phyloP scores from a whole-genome alignment of 2,113 vertebrate species.

The Lathamus discolor region DNA sequence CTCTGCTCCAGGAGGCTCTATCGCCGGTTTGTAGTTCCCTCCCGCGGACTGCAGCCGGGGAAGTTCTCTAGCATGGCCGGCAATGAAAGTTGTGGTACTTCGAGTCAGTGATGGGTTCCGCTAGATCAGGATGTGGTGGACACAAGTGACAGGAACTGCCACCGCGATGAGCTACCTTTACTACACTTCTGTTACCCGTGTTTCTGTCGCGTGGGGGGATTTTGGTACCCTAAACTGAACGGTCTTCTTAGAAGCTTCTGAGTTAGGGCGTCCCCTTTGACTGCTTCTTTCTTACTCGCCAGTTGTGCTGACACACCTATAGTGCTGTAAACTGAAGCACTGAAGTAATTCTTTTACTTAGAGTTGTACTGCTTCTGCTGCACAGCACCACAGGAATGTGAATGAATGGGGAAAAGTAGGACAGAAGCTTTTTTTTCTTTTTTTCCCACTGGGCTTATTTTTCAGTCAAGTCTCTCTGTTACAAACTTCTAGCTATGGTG shows the following conservation, averaged over 20 bases:
- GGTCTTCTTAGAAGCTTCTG: not conserved
- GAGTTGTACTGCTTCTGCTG: not conserved
- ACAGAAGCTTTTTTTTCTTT: not conserved
- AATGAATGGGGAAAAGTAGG: not conserved
- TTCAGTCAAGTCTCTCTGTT: not conserved
- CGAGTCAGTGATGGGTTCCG: fast-evolving
- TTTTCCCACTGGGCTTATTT: not conserved
- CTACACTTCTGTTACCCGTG: fast-evolving
- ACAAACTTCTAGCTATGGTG: fast-evolving
- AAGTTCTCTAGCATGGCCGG: not conserved
- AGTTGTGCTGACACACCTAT: fast-evolving
- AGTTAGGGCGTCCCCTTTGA: fast-evolving
- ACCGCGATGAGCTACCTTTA: not conserved
- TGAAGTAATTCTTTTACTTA: fast-evolving
- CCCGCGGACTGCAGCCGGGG: not conserved
- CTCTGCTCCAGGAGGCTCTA: not conserved
- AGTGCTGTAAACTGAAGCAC: not conserved
- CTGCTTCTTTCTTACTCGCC: not conserved
- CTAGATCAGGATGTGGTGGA: fast-evolving
- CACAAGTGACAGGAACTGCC: fast-evolving
- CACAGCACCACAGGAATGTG: not conserved
- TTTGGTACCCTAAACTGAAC: not conserved
- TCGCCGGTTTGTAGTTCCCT: not conserved
- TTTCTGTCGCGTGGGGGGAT: fast-evolving
- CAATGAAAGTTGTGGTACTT: not conserved